Percentiles rank a stretch among this genome's conserved stretches.
These are phyloP conservation scores for Melanargia galathea DNA, from an alignment of 2,888 invertebrate species.

Conservation along the genomic window DNA sequence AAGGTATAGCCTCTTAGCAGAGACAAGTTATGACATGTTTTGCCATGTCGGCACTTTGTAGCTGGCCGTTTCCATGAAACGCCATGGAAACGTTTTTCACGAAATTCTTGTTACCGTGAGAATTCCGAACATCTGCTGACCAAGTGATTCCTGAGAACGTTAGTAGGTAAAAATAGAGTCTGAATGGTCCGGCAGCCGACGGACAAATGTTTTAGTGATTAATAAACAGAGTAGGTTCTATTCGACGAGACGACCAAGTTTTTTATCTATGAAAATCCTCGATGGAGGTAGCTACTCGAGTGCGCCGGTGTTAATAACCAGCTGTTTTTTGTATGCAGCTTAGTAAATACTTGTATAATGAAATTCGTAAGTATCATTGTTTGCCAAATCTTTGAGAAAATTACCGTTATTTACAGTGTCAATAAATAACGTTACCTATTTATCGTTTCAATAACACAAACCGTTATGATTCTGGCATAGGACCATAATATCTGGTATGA, in stretches of 20 bases:
- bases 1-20: not conserved
- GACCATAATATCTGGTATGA: not conserved
- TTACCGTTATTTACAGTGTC: not conserved
- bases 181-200: too few relatives aligned
- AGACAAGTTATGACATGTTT: not conserved
- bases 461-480: not conserved
- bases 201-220: too few relatives aligned
- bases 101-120: slow-evolving; percentile 1
- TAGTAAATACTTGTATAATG: too few relatives aligned
- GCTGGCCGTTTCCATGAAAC: slow-evolving; percentile 2
- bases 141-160: not conserved
- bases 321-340: too few relatives aligned
- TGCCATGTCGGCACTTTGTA: not conserved
- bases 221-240: too few relatives aligned
- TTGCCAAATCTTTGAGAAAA: not conserved
- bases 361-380: not conserved
- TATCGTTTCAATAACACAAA: not conserved
- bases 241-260: too few relatives aligned
- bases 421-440: not conserved
- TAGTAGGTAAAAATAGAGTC: too few relatives aligned
- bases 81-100: not conserved
- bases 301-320: too few relatives aligned
- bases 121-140: not conserved
- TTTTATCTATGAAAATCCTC: too few relatives aligned
- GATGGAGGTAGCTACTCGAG: too few relatives aligned